Conservation (phyloP, 2,797 vertebrate genomes). For the Pachyuromys duprasi region DNA sequence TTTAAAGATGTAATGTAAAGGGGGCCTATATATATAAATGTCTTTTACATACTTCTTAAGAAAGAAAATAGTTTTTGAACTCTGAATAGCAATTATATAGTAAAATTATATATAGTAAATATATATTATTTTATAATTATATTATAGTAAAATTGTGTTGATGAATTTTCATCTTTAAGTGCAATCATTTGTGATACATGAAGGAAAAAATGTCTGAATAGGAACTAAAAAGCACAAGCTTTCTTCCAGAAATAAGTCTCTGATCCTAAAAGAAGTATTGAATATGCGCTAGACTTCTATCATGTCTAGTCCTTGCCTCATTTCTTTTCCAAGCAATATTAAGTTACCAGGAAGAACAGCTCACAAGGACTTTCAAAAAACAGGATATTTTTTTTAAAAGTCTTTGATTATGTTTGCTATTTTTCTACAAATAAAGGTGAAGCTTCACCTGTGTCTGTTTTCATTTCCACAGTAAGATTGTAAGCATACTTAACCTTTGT, state of each 20-base stretch:
- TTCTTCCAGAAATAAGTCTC: constrained; percentile 32
- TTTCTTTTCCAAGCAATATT: constrained; percentile 10
- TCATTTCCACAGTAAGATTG: constrained; percentile 28
- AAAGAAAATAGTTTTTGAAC: constrained; percentile 8
- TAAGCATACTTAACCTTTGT: neutral
- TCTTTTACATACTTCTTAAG: constrained; percentile 28
- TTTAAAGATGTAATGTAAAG: neutral
- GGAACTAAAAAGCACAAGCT: neutral
- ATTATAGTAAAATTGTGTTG: neutral
- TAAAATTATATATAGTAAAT: neutral
- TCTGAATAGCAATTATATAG: neutral
- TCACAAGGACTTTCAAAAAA: neutral
- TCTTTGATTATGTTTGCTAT: constrained; percentile 32
- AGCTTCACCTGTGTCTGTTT: neutral
- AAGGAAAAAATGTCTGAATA: neutral
- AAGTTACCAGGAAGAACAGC: neutral
- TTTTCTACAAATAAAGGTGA: constrained; percentile 56
- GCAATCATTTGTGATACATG: neutral
- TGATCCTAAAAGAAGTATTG: constrained; percentile 16
- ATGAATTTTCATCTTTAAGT: neutral
- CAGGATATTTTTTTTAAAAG: constrained; percentile 29
- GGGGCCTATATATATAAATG: neutral
- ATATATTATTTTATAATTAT: neutral
- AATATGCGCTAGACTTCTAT: neutral
- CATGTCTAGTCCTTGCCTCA: neutral